Base-by-base conservation (phyloP, 2,113 vertebrate species). In the Nycticorax nycticorax region DNA sequence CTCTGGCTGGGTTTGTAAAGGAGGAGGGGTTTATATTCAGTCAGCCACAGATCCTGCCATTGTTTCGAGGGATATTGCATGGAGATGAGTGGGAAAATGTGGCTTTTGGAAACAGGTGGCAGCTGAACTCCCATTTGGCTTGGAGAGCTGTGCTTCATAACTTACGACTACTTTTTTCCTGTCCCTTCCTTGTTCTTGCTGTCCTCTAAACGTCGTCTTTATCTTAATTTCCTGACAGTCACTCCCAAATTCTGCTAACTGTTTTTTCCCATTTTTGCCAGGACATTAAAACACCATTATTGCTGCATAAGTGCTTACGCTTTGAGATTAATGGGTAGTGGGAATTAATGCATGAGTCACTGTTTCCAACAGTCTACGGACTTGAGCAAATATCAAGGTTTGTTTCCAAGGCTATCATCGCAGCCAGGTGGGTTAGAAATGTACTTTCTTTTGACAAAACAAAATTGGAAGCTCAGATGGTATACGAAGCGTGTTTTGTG, bases 311-410 rank as follows among this genome's bases (percentile, higher is more conserved):
- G 81, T 95, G 84, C 89, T 95, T 92, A 68, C 3, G 1, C 41
- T 87, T 75, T 19, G 66, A 94, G 78, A 92, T 93, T 94, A 95
- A 88, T 79, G 77, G 83, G 23, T 74, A 55, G 60, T 93, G 77
- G 78, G 92, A 96, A 93, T 79, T 95, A 33, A 30, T 8, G 41
- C 28, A 16, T 88, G 89, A 94, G 69, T 93, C 94, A 96, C 78
- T 53, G 16, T 88, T 96, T 93, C 81, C 78, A 89, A 3, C 59
- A 74, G 13, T 53, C n/a, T 45, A 1, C 0, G 13, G 32, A 63
- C 76, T 87, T 0, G 0, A 88, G 87, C 71, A 77, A 85, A 47
- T 95, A 85, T 5, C 60, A 74, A 71, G 57, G 62, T 79, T 85
- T 92, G 67, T 94, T 97, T 92, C 84, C 53, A 85, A 78, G 84